phyloP scores from a whole-genome alignment of 2,797 vertebrate species.

The Tamandua tetradactyla region DNA sequence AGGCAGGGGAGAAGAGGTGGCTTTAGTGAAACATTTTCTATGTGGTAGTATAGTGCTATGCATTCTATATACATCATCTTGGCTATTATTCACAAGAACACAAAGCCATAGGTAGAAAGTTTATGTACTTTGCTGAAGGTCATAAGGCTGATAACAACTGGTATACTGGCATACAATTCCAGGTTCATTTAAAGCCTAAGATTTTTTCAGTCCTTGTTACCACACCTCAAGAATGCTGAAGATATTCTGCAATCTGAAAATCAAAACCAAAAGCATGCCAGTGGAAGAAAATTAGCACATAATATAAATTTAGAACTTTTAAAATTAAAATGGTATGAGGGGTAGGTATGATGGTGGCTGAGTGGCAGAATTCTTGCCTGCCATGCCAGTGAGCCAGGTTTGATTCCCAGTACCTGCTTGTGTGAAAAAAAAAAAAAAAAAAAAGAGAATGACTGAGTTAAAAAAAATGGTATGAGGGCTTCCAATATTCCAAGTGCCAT shows the following conservation, averaged over 20 bases:
- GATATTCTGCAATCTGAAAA: background rate
- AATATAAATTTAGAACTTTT: background rate
- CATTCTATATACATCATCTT: background rate
- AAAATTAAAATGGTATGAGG: background rate
- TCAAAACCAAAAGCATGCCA: background rate
- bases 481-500: background rate
- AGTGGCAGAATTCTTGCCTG: too few species aligned
- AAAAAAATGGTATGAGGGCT: background rate
- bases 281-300: background rate
- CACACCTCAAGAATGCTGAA: background rate
- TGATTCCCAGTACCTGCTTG: too few species aligned
- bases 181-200: background rate
- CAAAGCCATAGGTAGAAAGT: background rate
- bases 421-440: too few species aligned
- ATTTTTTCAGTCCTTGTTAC: background rate
- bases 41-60: background rate
- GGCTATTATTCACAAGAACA: background rate
- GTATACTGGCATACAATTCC: background rate
- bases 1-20: background rate
- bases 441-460: too few species aligned
- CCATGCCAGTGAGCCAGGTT: too few species aligned
- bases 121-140: background rate
- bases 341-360: too few species aligned
- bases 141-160: background rate
- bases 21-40: background rate